phyloP scores from a whole-genome alignment of 2,113 vertebrate species.

The Perccottus glenii region DNA sequence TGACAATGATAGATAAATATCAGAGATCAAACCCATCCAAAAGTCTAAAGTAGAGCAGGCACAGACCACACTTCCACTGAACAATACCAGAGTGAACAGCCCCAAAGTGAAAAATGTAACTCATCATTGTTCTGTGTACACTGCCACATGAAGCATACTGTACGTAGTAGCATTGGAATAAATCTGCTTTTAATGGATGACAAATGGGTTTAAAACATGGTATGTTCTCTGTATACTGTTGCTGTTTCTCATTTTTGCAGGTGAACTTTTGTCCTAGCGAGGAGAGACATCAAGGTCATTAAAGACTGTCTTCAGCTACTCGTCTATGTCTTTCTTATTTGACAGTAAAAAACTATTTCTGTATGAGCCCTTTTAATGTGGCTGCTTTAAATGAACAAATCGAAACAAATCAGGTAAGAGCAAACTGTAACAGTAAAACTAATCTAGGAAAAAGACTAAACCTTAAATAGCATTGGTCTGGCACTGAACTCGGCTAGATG shows the following conservation, averaged over 20 bases:
- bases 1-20: slow-evolving; percentile 55
- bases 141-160: slow-evolving; percentile 76
- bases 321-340: slow-evolving; percentile 27
- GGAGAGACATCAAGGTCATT: slow-evolving; percentile 70
- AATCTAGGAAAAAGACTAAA: no score
- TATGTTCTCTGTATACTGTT: slow-evolving; percentile 70
- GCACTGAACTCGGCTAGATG: no score
- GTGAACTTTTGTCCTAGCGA: slow-evolving; percentile 71
- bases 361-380: no score
- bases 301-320: slow-evolving; percentile 71
- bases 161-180: slow-evolving; percentile 78
- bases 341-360: neutral
- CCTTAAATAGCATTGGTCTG: no score
- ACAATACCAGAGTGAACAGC: slow-evolving; percentile 53
- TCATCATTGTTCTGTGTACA: slow-evolving; percentile 79
- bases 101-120: slow-evolving; percentile 64
- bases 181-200: slow-evolving; percentile 74
- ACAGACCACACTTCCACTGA: slow-evolving; percentile 63
- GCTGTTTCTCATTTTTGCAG: slow-evolving; percentile 69
- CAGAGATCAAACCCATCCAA: slow-evolving; percentile 55
- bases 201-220: slow-evolving; percentile 58
- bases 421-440: no score
- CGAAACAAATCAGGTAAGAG: no score
- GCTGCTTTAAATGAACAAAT: no score
- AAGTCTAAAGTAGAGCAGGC: slow-evolving; percentile 62